Percentiles rank a stretch among this genome's conserved stretches.
Evolutionary conservation across 2,888 invertebrate species (phyloP).

Genomic region (Pristionchus fissidentatus): DNA sequence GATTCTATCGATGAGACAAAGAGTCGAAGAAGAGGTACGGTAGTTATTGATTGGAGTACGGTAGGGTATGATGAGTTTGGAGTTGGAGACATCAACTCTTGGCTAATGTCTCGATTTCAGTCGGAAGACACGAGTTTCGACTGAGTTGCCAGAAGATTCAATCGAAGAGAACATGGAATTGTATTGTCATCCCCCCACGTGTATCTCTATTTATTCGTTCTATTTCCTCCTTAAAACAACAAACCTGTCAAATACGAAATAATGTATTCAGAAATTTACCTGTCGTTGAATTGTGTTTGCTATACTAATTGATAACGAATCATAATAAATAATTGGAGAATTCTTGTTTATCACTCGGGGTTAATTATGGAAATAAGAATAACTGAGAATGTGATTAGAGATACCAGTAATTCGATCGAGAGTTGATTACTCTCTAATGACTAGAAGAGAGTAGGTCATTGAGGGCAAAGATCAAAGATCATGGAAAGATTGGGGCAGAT

Average conservation of each 20-base stretch:
- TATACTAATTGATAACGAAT: background rate
- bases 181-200: background rate
- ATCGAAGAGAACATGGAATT: slow-evolving; percentile 9
- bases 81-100: background rate
- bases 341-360: no score
- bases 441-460: background rate
- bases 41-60: slow-evolving; percentile 7
- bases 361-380: background rate
- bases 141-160: slow-evolving; percentile 14
- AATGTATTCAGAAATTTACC: background rate
- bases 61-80: background rate
- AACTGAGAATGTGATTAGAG: background rate
- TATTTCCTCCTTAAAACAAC: background rate
- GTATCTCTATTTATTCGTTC: background rate
- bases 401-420: slow-evolving; percentile 15
- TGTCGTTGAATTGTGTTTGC: background rate
- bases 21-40: slow-evolving; percentile 41
- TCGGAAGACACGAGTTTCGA: slow-evolving; percentile 18
- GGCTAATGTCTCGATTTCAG: background rate
- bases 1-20: background rate
- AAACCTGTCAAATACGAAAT: background rate
- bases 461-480: slow-evolving; percentile 43
- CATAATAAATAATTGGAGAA: background rate
- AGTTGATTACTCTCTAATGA: slow-evolving; percentile 4
- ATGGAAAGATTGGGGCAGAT: no score